Conservation (phyloP, 2,888 invertebrate genomes). For the Rotaria magnacalcarata region DNA sequence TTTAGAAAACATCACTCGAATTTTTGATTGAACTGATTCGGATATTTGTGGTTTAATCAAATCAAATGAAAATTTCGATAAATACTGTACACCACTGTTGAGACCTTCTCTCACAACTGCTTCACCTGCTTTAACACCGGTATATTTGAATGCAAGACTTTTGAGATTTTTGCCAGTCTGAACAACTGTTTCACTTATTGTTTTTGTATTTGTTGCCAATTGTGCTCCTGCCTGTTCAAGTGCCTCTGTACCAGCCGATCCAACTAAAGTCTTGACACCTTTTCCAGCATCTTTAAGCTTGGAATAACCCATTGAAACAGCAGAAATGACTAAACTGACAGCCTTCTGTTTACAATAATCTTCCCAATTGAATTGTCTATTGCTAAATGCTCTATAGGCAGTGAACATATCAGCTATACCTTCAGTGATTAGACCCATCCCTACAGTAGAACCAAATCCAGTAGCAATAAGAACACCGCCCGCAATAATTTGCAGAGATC, state of each 20-base stretch:
- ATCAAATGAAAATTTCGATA: constrained; percentile 29
- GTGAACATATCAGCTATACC: constrained; percentile 42
- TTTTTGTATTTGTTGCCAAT: neutral
- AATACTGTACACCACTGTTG: constrained; percentile 35
- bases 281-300: constrained; percentile 38
- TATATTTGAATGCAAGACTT: constrained; percentile 38
- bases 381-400: constrained; percentile 45
- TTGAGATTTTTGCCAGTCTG: constrained; percentile 24
- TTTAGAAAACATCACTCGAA: neutral
- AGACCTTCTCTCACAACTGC: constrained; percentile 39
- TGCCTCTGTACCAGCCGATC: constrained; percentile 15
- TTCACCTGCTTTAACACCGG: constrained; percentile 36
- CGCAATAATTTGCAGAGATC: constrained; percentile 35
- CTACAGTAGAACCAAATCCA: constrained; percentile 45
- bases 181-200: neutral
- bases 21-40: neutral
- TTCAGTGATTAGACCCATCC: constrained; percentile 45
- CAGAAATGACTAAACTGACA: constrained; percentile 43
- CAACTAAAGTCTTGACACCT: neutral
- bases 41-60: constrained; percentile 37
- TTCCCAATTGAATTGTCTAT: constrained; percentile 41
- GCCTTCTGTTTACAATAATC: constrained; percentile 46
- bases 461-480: constrained; percentile 46
- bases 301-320: constrained; percentile 34
- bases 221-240: constrained; percentile 13